phyloP scores from a whole-genome alignment of 2,797 vertebrate species.

The Enoplosus armatus region DNA sequence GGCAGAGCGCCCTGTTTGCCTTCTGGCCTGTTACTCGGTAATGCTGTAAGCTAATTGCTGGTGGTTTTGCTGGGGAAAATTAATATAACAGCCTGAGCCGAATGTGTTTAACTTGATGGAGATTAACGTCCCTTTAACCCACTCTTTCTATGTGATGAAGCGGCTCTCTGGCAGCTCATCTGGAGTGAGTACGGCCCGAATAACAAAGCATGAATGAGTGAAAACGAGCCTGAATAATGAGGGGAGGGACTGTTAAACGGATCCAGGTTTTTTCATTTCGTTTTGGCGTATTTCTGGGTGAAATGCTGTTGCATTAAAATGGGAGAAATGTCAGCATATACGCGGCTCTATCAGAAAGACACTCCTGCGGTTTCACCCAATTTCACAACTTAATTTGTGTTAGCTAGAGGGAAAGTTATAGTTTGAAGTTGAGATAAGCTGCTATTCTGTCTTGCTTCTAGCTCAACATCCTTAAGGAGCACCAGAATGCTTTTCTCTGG shows the following conservation, averaged over 20 bases:
- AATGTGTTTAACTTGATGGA: constrained; percentile 73
- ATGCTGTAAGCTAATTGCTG: constrained; percentile 58
- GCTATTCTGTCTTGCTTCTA: not conserved
- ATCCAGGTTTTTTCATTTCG: not conserved
- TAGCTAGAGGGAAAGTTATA: constrained; percentile 1
- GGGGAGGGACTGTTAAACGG: not conserved
- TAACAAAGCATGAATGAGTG: constrained; percentile 23
- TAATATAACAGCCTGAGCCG: constrained; percentile 55
- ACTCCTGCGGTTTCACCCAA: not conserved
- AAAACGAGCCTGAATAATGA: constrained; percentile 16
- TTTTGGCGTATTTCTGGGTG: not conserved
- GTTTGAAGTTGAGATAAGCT: constrained; percentile 12
- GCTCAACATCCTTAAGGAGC: constrained; percentile 8
- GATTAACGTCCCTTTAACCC: constrained; percentile 63
- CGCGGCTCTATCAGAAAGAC: not conserved
- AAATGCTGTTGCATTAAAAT: not conserved
- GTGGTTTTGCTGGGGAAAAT: constrained; percentile 51
- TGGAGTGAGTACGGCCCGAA: constrained; percentile 7
- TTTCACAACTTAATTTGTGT: not conserved
- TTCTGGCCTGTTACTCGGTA: constrained; percentile 42
- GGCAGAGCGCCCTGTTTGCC: constrained; percentile 21
- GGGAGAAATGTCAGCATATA: too few relatives aligned
- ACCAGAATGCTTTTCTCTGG: constrained; percentile 24
- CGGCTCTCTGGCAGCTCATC: constrained; percentile 5
- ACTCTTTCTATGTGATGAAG: constrained; percentile 35